phyloP scores from a whole-genome alignment of 1,140 invertebrate species.

The Solenopsis invicta region DNA sequence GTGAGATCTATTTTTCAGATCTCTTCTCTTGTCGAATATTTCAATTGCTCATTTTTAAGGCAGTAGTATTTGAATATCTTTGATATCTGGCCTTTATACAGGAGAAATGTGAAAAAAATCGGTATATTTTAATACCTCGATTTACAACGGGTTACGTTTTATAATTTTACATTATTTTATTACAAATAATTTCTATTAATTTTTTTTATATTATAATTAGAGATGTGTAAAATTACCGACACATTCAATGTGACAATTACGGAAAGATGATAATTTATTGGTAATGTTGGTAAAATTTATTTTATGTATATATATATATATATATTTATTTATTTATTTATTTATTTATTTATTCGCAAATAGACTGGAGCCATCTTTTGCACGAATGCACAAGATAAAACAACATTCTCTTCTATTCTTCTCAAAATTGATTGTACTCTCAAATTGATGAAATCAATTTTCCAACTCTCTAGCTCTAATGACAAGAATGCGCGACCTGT shows the following conservation, averaged over 20 bases:
- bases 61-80: not conserved
- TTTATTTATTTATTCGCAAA: not conserved
- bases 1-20: constrained; percentile 8
- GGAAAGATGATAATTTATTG: too few relatives aligned
- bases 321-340: too few relatives aligned
- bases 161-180: not conserved
- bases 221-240: not conserved
- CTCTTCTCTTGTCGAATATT: not conserved
- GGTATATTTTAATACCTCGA: not conserved
- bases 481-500: too few relatives aligned
- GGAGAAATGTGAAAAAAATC: not conserved
- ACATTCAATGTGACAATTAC: too few relatives aligned
- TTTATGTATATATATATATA: not conserved
- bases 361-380: too few relatives aligned
- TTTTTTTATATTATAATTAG: not conserved
- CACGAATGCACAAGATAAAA: too few relatives aligned
- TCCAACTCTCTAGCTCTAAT: too few relatives aligned
- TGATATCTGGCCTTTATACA: not conserved
- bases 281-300: not conserved
- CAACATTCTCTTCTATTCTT: too few relatives aligned
- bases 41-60: not conserved
- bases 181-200: not conserved
- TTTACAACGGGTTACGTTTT: not conserved
- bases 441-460: too few relatives aligned
- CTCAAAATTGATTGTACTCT: too few relatives aligned